Conservation (phyloP, 1,140 invertebrate genomes). For the Battus philenor region DNA sequence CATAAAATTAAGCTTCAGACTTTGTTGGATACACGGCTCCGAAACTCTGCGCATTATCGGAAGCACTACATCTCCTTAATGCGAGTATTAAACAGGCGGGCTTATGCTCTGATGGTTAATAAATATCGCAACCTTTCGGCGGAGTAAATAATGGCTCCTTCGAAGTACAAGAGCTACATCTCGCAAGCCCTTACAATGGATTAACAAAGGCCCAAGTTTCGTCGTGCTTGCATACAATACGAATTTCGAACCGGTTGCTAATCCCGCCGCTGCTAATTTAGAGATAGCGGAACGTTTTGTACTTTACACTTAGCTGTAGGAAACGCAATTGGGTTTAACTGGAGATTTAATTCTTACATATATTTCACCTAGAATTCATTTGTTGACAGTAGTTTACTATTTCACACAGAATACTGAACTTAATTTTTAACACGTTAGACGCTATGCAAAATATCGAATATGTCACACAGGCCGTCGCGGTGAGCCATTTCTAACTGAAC, state of each 20-base stretch:
- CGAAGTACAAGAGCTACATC: slow-evolving; percentile 34
- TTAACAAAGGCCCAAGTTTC: slow-evolving; percentile 28
- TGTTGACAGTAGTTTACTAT: too few relatives aligned
- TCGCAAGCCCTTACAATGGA: slow-evolving; percentile 42
- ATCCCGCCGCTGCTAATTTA: slow-evolving; percentile 56
- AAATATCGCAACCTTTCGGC: slow-evolving; percentile 49
- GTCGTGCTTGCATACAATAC: slow-evolving; percentile 19
- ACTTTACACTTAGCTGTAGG: not conserved
- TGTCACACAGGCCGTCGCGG: too few relatives aligned
- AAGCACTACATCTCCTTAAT: slow-evolving; percentile 48
- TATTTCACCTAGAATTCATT: slow-evolving; percentile 9
- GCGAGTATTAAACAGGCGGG: slow-evolving; percentile 38
- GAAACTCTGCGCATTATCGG: slow-evolving; percentile 34
- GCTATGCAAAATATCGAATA: too few relatives aligned
- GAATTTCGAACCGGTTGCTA: slow-evolving; percentile 39
- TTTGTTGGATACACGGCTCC: slow-evolving; percentile 16
- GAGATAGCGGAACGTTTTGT: slow-evolving; percentile 37
- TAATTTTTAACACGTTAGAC: too few relatives aligned
- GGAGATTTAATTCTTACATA: slow-evolving; percentile 4
- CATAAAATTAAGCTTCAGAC: slow-evolving; percentile 18
- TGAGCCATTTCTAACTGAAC: too few relatives aligned
- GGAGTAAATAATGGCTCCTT: slow-evolving; percentile 46
- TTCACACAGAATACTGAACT: too few relatives aligned
- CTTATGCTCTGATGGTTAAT: slow-evolving; percentile 46
- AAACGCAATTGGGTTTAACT: slow-evolving; percentile 6